Evolutionary conservation across 2,888 invertebrate genomes (phyloP), one percentile per base, ranked within the genome.

Genomic region (Exephanes ischioxanthus): DNA sequence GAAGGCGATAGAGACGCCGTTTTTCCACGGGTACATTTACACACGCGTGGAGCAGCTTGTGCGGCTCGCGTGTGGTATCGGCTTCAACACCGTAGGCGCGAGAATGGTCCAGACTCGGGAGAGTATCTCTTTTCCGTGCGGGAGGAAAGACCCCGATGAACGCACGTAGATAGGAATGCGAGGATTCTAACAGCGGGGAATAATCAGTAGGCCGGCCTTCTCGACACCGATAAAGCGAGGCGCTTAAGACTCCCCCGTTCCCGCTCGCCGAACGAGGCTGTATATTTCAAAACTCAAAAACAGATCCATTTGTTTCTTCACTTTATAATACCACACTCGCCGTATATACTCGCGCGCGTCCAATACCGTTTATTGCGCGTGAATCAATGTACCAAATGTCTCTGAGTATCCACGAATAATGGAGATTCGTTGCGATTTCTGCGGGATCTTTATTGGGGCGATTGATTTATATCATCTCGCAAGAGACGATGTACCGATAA

Each of bases 181-280:
- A 19, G 76, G 37, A 45, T 68, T 33, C 63, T 30, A 55, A 66
- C 22, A 37, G 37, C 48, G 58, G 68, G 48, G 63, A 51, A 68
- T 68, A 80, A 72, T 63, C 37, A 51, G 71, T 55, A 66, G 51
- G 11, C 45, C 37, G 72, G 48, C 4, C 16, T n/a, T 19, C 71
- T 67, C 78, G 72, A 83, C 72, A 55, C 30, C 41, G 78, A 84
- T 80, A 75, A 80, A 84, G 70, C 75, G 83, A 80, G 80, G 70
- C 68, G 58, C 79, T 79, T 80, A 80, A 66, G 30, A 19, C 61
- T 71, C 67, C 70, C 16, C 41, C 61, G 33, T 55, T 71, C 67
- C 48, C 41, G n/a, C n/a, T 11, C 26, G 26, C 14, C 9, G 55
- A 22, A 58, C 72, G 80, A 71, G 51, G 22, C 72, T 51, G 67